phyloP scores from a whole-genome alignment of 1,140 invertebrate species.

The Nomia melanderi region DNA sequence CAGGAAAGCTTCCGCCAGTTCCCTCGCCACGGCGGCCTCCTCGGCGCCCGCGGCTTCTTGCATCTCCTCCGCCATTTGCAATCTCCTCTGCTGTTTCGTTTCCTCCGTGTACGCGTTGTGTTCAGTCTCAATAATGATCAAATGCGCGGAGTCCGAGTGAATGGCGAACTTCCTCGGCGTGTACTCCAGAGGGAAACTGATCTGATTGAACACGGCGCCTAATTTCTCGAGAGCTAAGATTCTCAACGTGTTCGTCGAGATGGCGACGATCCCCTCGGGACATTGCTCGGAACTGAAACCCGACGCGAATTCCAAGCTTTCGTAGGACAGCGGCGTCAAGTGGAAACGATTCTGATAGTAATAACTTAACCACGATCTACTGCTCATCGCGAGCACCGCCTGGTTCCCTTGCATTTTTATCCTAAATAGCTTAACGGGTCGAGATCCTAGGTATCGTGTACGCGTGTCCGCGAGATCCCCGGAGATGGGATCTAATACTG shows the following conservation, averaged over 20 bases:
- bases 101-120: slow-evolving; percentile 99
- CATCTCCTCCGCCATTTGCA: slow-evolving; percentile 96
- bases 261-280: slow-evolving; percentile 99
- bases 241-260: slow-evolving; percentile 97
- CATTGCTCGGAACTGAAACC: slow-evolving; percentile 99
- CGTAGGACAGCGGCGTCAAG: slow-evolving; percentile 97
- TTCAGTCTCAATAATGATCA: slow-evolving; percentile 97
- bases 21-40: slow-evolving; percentile 95
- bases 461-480: slow-evolving; percentile 98
- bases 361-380: slow-evolving; percentile 98
- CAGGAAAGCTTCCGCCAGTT: slow-evolving; percentile 98
- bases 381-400: slow-evolving; percentile 98
- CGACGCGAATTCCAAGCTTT: slow-evolving; percentile 98
- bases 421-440: slow-evolving; percentile 97
- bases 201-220: slow-evolving; percentile 99
- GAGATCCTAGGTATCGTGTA: slow-evolving; percentile 96
- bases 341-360: slow-evolving; percentile 99
- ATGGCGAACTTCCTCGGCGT: slow-evolving; percentile 98
- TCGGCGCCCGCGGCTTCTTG: slow-evolving; percentile 97
- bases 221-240: slow-evolving; percentile 99
- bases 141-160: slow-evolving; percentile 95
- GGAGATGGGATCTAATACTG: slow-evolving; percentile 97
- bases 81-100: slow-evolving; percentile 94
- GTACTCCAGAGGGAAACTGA: slow-evolving; percentile 94
- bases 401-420: slow-evolving; percentile 97